Conservation (phyloP, 2,888 invertebrate genomes). For the Thysanoteuthis rhombus region DNA sequence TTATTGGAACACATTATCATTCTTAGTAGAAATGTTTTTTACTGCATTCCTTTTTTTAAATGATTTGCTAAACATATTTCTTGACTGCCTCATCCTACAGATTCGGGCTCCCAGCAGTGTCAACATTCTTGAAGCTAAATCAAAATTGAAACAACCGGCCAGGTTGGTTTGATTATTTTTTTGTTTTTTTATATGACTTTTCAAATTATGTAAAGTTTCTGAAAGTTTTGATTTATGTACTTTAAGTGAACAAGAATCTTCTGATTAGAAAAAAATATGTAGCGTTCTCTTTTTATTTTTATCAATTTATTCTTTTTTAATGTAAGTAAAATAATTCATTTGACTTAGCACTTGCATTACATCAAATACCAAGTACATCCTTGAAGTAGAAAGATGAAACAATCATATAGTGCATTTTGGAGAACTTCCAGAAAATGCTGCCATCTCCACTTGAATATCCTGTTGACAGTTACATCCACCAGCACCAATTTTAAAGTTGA, state of each 20-base stretch:
- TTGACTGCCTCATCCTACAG: not conserved
- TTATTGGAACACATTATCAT: not conserved
- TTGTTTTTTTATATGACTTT: not conserved
- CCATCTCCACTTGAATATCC: no score
- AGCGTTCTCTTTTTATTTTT: not conserved
- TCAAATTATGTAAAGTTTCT: not conserved
- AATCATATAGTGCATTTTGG: no score
- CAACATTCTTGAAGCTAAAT: not conserved
- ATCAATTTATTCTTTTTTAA: no score
- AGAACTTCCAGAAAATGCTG: no score
- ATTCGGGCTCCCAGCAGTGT: not conserved
- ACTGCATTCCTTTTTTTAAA: no score
- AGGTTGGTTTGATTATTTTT: not conserved
- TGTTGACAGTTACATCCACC: no score
- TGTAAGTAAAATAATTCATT: no score
- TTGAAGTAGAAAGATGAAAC: no score
- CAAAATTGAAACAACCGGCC: not conserved
- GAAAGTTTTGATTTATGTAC: not conserved
- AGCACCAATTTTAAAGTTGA: no score
- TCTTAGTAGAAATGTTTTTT: no score
- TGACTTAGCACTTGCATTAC: no score
- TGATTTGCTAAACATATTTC: not conserved
- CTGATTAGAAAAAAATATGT: not conserved
- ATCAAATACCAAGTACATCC: no score
- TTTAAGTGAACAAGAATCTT: not conserved